A percentile compares a stretch with the other conserved stretches of the same genome.
Conservation (phyloP, 1,140 invertebrate genomes). For the Gryllus bimaculatus region DNA sequence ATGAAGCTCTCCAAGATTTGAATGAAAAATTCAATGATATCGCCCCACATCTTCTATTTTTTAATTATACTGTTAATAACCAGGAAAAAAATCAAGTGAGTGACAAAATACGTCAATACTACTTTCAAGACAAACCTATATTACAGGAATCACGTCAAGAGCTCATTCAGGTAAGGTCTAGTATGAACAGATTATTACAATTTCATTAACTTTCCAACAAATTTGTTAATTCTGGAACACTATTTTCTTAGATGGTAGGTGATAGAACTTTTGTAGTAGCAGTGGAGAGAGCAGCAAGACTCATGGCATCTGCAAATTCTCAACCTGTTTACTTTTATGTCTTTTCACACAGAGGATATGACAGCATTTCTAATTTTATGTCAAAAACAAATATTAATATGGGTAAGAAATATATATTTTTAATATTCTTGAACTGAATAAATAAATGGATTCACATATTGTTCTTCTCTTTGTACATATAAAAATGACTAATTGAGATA, state of each 20-base stretch:
- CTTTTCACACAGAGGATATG: slow-evolving; percentile 24
- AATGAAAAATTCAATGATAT: slow-evolving; percentile 25
- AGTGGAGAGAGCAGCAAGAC: slow-evolving; percentile 22
- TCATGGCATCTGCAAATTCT: slow-evolving; percentile 21
- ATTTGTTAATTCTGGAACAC: neutral
- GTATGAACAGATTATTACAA: neutral
- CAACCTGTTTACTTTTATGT: slow-evolving; percentile 27
- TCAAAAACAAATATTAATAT: slow-evolving; percentile 38
- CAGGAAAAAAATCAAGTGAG: slow-evolving; percentile 18
- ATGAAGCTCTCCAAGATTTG: slow-evolving; percentile 19
- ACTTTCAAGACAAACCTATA: slow-evolving; percentile 22
- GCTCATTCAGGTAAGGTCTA: slow-evolving; percentile 24
- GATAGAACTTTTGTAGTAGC: slow-evolving; percentile 26
- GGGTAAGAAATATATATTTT: slow-evolving; percentile 36
- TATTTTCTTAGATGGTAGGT: slow-evolving; percentile 23
- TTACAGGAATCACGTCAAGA: slow-evolving; percentile 13
- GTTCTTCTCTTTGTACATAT: neutral
- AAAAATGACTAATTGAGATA: neutral
- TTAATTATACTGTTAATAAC: slow-evolving; percentile 23
- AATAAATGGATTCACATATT: neutral
- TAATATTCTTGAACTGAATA: neutral
- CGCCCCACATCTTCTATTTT: slow-evolving; percentile 27
- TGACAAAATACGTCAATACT: slow-evolving; percentile 23
- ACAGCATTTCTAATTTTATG: slow-evolving; percentile 36
- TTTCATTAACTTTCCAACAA: neutral